These are phyloP conservation scores for Calliopsis andreniformis DNA, from an alignment of 1,140 invertebrate genomes.

Conservation along the genomic window DNA sequence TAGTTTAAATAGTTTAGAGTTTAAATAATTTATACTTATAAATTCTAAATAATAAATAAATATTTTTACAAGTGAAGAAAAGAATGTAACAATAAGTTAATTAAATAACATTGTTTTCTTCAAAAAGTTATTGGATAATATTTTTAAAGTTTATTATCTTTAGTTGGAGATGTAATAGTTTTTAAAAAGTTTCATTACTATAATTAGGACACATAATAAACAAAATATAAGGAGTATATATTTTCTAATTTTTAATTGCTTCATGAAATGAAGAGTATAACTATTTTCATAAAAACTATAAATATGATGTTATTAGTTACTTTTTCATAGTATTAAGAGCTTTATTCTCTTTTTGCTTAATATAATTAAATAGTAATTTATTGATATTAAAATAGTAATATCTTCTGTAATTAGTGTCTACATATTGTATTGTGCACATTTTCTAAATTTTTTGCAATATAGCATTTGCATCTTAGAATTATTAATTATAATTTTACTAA, in stretches of 20 bases:
- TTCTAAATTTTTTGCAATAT: conserved; percentile 3
- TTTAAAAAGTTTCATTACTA: not conserved
- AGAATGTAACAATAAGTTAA: not conserved
- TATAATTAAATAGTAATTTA: not conserved
- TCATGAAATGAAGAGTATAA: not conserved
- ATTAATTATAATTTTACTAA: not conserved
- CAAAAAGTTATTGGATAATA: not conserved
- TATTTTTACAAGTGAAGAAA: not conserved
- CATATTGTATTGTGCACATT: not conserved
- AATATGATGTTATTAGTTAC: not conserved
- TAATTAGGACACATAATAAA: not conserved
- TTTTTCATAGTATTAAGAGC: conserved; percentile 1
- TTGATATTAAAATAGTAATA: not conserved
- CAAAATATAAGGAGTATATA: not conserved
- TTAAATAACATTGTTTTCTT: not conserved
- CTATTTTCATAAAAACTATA: not conserved
- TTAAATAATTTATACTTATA: not conserved
- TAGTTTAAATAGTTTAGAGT: not conserved
- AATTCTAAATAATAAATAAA: not conserved
- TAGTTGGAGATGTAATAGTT: not conserved
- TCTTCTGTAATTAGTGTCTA: not conserved
- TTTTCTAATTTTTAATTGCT: not conserved
- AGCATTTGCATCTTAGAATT: not conserved
- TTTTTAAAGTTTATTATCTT: conserved; percentile 1
- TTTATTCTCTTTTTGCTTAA: too few relatives aligned